A percentile compares a stretch with the other conserved stretches of the same genome.
Evolutionary conservation across 2,113 vertebrate genomes (phyloP).

Genomic region (Hippopotamus amphibius): DNA sequence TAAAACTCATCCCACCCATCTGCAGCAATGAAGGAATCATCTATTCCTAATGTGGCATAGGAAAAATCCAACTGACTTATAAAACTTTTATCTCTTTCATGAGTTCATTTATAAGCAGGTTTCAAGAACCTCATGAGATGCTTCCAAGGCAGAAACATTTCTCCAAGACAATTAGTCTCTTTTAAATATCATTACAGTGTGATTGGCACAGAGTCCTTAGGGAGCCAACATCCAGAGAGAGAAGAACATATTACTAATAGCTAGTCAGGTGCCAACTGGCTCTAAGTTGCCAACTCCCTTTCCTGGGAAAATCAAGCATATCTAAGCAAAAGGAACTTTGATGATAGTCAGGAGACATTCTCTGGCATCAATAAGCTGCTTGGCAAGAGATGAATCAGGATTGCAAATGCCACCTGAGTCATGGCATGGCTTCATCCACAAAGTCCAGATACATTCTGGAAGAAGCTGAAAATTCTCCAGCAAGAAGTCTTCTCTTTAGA

Average conservation of each 20-base stretch:
- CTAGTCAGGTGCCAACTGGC: conserved; percentile 59
- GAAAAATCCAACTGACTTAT: conserved; percentile 49
- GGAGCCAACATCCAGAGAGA: conserved; percentile 61
- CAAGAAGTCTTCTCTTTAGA: neutral
- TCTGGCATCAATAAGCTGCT: conserved; percentile 35
- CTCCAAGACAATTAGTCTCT: conserved; percentile 72
- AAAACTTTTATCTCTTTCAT: conserved; percentile 66
- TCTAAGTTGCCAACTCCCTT: conserved; percentile 61
- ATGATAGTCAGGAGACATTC: conserved; percentile 46
- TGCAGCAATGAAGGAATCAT: neutral
- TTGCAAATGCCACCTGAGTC: conserved; percentile 49
- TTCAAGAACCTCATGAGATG: conserved; percentile 68
- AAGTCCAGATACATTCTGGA: conserved; percentile 3
- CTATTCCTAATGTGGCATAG: neutral
- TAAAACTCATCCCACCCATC: neutral
- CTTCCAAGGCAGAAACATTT: conserved; percentile 70
- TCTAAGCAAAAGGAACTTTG: conserved; percentile 49
- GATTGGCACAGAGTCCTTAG: conserved; percentile 54
- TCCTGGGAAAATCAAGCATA: conserved; percentile 59
- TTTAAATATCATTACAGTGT: conserved; percentile 76
- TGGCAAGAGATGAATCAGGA: conserved; percentile 51
- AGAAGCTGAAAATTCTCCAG: conserved; percentile 27
- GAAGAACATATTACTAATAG: conserved; percentile 68
- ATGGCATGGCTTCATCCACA: neutral
- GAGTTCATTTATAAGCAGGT: conserved; percentile 70